Evolutionary conservation across 2,113 vertebrate species (phyloP), one percentile per base, ranked within the genome.

Genomic region (Anguilla rostrata): DNA sequence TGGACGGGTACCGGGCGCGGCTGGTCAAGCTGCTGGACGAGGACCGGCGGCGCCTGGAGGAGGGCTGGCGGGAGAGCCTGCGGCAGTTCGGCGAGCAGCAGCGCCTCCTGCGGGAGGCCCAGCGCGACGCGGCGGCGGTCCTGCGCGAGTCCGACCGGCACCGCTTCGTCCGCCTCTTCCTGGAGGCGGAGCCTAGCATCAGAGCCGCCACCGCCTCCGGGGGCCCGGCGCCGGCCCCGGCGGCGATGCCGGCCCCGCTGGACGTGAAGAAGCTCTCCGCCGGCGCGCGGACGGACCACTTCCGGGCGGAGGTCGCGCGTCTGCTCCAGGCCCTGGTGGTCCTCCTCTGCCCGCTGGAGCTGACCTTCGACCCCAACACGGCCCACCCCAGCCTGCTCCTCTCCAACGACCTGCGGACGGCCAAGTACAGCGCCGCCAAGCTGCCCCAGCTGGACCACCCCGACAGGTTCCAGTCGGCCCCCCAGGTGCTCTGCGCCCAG

Each of bases 401-500:
- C 56, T 94, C 93, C 86, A 93, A 56, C 0, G 94, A 95, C 40
- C 89, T 92, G 78, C 90, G 85, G 83, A 94, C 94, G 0, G 90
- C 93, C 57, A 93, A 89, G 88, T 94, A 90, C 88, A 91, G 88
- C 86, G 29, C 87, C 2, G 60, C 41, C 81, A 92, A 91, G 88
- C 93, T 93, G 89, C 5, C 78, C 0, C 88, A 92, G 2, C 9
- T 18, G 1, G 94, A 95, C 14, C 90, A 94, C 87, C 71, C 88
- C 0, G 94, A 95, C 81, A 92, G 94, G 2, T 95, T 95, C 40
- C 85, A 84, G 2, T 92, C 80, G 0, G 88, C 83, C 0, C 86
- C 92, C 11, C 94, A 95, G 92, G 86, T 94, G 57, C 85, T 95
- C 66, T 95, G 93, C 87, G 83, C 46, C 84, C 93, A 95, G 88